phyloP scores from a whole-genome alignment of 2,113 vertebrate species.

The Zootoca vivipara region DNA sequence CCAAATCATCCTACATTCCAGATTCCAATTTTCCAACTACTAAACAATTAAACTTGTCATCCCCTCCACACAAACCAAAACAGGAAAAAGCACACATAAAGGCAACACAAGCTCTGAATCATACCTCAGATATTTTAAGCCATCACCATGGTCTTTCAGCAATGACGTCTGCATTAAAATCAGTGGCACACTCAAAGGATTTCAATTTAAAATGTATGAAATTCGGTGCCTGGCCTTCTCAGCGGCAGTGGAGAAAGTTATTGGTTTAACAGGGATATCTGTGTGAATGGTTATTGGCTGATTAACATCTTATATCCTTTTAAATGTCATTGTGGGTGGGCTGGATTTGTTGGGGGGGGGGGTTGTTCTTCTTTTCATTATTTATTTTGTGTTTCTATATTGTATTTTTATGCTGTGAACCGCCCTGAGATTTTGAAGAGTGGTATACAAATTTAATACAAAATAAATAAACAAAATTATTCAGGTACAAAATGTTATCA shows the following conservation, averaged over 20 bases:
- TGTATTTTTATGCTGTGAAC: no score
- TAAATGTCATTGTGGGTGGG: no score
- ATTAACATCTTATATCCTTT: no score
- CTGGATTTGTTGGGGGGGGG: no score
- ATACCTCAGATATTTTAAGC: neutral
- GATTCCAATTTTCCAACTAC: no score
- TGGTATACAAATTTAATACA: no score
- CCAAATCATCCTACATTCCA: no score
- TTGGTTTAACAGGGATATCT: neutral
- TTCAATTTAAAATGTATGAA: slow-evolving; percentile 35
- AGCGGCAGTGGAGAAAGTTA: slow-evolving; percentile 22
- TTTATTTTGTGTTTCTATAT: no score
- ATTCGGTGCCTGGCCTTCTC: neutral
- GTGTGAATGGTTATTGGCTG: no score
- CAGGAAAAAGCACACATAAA: neutral
- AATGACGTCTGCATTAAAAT: slow-evolving; percentile 32
- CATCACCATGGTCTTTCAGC: slow-evolving; percentile 20
- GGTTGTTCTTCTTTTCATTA: no score
- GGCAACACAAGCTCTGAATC: neutral
- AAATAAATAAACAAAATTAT: no score
- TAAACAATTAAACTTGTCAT: neutral
- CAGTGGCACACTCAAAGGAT: neutral
- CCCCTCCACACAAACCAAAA: neutral
- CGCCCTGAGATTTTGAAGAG: no score
- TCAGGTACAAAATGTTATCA: neutral